phyloP scores from a whole-genome alignment of 2,888 invertebrate species.

The Drosophila stalkeri region DNA sequence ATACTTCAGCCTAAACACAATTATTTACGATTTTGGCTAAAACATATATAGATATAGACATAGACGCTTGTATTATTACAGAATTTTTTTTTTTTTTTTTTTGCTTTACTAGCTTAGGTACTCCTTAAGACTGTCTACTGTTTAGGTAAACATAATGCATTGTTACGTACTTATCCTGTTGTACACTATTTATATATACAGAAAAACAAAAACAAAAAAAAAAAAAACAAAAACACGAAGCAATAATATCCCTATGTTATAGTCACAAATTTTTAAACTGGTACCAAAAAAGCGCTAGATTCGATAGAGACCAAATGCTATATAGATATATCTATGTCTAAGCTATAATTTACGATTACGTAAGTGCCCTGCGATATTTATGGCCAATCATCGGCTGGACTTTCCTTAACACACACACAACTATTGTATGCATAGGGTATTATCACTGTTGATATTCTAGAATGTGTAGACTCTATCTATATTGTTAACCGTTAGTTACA shows the following conservation, averaged over 20 bases:
- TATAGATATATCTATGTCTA: conserved; percentile 16
- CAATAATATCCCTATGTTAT: conserved; percentile 2
- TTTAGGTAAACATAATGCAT: conserved; percentile 52
- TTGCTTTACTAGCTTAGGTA: conserved; percentile 44
- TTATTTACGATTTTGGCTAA: neutral
- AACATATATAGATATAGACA: neutral
- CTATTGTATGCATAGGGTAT: conserved; percentile 31
- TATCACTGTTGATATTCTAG: conserved; percentile 68
- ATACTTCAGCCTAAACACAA: conserved; percentile 9
- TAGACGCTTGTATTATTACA: conserved; percentile 16
- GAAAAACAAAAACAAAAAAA: conserved; percentile 12
- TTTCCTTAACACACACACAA: conserved; percentile 38
- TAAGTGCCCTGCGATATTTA: conserved; percentile 73
- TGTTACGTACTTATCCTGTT: conserved; percentile 24
- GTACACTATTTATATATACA: conserved; percentile 38
- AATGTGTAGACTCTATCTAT: conserved; percentile 33
- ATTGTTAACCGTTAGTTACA: conserved; percentile 30
- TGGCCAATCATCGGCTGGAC: conserved; percentile 49
- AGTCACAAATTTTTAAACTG: conserved; percentile 62
- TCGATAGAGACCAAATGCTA: conserved; percentile 45
- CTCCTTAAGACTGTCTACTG: conserved; percentile 71
- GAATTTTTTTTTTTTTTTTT: conserved; percentile 6
- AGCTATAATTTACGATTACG: conserved; percentile 30
- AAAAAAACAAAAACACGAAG: conserved; percentile 14
- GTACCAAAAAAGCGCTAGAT: conserved; percentile 70